Evolutionary conservation across 2,888 invertebrate genomes (phyloP), one percentile per base, ranked within the genome.

Genomic region (Toxonevra muliebris): DNA sequence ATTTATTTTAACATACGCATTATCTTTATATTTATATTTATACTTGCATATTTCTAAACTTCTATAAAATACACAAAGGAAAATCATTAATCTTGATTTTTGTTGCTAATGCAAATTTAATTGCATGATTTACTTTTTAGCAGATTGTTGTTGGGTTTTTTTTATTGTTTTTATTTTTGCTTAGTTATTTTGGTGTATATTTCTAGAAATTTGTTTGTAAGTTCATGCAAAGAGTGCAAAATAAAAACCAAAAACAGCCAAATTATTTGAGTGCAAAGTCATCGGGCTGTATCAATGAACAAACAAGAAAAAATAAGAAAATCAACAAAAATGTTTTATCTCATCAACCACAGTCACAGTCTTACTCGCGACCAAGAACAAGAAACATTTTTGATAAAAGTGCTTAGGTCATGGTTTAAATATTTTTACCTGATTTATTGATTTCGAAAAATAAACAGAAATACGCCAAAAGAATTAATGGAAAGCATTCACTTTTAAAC

Each of bases 61-160:
- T 45, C 43, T 54, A 30, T 13, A 11, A n/a, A 1, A 12, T 20
- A 10, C 11, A 40, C 30, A 30, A 30, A 60, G 52, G 41, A 60
- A 65, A 60, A 73, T 73, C 80, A 79, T 79, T 80, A 79, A 80
- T 80, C 80, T 80, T 79, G 68, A 78, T 79, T 79, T 73, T 72
- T 30, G 30, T 30, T 13, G 41, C 73, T 72, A 62, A 72, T 70
- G 59, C 61, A 71, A 65, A 69, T 69, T 71, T 72, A 71, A 72
- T 72, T 72, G 72, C 70, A 72, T 71, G 72, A 69, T 53, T 67
- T 53, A 65, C 62, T 67, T 58, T 20, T 62, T 55, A 30, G 30
- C 30, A 30, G 3, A 30, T 30, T 30, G 30, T 30, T 30, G 30
- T 30, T 30, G n/a, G n/a, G 7, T 30, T 30, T 2, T 52, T 54